Base-by-base conservation (phyloP, 1,140 invertebrate genomes). In the Ephestia elutella region DNA sequence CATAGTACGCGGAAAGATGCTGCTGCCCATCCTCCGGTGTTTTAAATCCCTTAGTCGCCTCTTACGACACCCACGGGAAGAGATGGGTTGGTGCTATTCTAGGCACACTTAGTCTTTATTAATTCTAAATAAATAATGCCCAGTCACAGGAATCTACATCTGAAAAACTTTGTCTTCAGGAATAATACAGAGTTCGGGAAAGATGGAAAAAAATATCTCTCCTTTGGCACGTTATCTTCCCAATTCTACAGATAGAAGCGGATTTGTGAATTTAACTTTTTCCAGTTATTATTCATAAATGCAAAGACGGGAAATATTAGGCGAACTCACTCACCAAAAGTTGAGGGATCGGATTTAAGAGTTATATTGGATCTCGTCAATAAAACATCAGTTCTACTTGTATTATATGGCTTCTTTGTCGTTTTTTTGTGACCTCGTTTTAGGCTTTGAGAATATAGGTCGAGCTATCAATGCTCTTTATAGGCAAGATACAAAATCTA, bases 201-300 rank as follows among this genome's bases (percentile, higher is more conserved):
- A 57, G 55, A 55, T 62, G 62, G 32, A 30, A 49, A 55, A 53
- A 68, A 60, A 48, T n/a, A n/a, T 21, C 56, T 62, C 56, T 58
- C 62, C 75, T 72, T 73, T 51, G 51, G 53, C 68, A 58, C 57
- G 69, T 73, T 75, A 81, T 76, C 70, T 78, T 70, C 66, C 63
- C 60, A 80, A 78, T 75, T 71, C 65, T 72, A 80, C 76, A 75
- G 68, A 71, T 65, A 59, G 61, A 71, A 73, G 61, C 65, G 80
- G 76, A 80, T 86, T 82, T 76, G 68, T 66, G 71, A 75, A 67
- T 79, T 73, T 59, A 86, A 82, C 75, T 84, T 86, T 80, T 76
- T 77, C 63, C 71, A 78, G 73, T 82, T 82, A 84, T 80, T 86
- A 86, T 86, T 86, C 81, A 84, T 86, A 77, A 82, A 86, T 86